Evolutionary conservation across 2,797 vertebrate species (phyloP), one percentile per base, ranked within the genome.

Genomic region (Pristis pectinata): DNA sequence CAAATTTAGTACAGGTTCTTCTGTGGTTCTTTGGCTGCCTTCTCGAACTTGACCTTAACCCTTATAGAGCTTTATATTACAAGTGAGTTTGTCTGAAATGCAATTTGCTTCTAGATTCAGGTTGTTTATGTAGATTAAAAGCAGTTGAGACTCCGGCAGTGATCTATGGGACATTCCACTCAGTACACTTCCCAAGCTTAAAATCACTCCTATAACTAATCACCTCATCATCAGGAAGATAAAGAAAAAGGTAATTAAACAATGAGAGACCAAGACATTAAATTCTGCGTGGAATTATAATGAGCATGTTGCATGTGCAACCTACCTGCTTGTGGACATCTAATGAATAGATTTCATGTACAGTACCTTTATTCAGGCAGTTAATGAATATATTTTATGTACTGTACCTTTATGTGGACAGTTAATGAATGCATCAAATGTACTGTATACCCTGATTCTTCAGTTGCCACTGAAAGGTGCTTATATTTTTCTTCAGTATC

Each of bases 121-220:
- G 27, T 85, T 85, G 27, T 85, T 85, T 85, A 85, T 85, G 82
- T 85, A 85, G 82, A 85, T 85, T 85, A 56, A 85, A 85, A 85
- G 13, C 82, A 30, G 49, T 59, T 11, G 27, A 53, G 82, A 0
- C 82, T 85, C 9, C 82, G 30, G 49, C 82, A 85, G 27, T 85
- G 82, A 56, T 56, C 82, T 85, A 59, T 85, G 82, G 82, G 27
- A 30, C 82, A 85, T 10, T 85, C 82, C 44, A 85, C 44, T 34
- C 49, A 13, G 82, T 15, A 56, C 9, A 85, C 82, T 59, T 80
- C 82, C 44, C 24, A 0, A 59, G 82, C 49, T 85, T 53, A 85
- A 85, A 10, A 85, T 85, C 82, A 85, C 82, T 85, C 53, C 82
- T 85, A 85, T 85, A 85, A 85, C 27, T 85, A 85, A 85, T 85